Evolutionary conservation across 2,113 vertebrate species (phyloP).

Genomic region (Sinocyclocheilus grahami): DNA sequence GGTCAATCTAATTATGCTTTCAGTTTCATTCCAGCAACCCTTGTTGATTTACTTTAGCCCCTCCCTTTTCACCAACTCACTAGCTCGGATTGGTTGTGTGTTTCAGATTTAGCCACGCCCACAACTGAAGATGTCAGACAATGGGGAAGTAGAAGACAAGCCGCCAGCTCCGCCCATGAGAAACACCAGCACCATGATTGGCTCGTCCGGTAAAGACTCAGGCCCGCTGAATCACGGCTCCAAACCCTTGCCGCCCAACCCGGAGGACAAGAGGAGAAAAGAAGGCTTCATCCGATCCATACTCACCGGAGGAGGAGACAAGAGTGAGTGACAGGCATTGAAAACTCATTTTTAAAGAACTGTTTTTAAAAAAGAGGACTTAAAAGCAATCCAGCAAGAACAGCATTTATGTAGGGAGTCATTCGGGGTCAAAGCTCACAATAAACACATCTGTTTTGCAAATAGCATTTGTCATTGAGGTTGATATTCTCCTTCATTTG

Average conservation of each 20-base stretch:
- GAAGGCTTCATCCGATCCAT: slow-evolving; percentile 90
- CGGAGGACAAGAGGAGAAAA: slow-evolving; percentile 94
- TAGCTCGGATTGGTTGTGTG: slow-evolving; percentile 17
- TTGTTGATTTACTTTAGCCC: background rate
- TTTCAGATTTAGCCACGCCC: slow-evolving; percentile 70
- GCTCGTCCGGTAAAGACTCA: slow-evolving; percentile 85
- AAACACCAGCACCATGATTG: slow-evolving; percentile 96
- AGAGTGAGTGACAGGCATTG: slow-evolving; percentile 77
- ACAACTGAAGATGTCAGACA: slow-evolving; percentile 89
- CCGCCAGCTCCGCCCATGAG: slow-evolving; percentile 96
- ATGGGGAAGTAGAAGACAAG: slow-evolving; percentile 93
- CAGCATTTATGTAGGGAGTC: no score
- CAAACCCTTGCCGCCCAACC: slow-evolving; percentile 93
- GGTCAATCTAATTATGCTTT: background rate
- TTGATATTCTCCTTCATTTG: no score
- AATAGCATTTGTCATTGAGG: no score
- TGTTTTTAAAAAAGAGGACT: no score
- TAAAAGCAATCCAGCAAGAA: no score
- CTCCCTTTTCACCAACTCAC: background rate
- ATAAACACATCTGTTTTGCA: no score
- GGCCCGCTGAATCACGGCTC: slow-evolving; percentile 89
- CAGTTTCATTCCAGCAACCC: slow-evolving; percentile 15
- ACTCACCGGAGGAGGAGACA: slow-evolving; percentile 88
- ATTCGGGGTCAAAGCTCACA: no score
- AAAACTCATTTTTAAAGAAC: no score